Evolutionary conservation across 2,113 vertebrate species (phyloP), one percentile per base, ranked within the genome.

Genomic region (Melanotaenia duboulayi): DNA sequence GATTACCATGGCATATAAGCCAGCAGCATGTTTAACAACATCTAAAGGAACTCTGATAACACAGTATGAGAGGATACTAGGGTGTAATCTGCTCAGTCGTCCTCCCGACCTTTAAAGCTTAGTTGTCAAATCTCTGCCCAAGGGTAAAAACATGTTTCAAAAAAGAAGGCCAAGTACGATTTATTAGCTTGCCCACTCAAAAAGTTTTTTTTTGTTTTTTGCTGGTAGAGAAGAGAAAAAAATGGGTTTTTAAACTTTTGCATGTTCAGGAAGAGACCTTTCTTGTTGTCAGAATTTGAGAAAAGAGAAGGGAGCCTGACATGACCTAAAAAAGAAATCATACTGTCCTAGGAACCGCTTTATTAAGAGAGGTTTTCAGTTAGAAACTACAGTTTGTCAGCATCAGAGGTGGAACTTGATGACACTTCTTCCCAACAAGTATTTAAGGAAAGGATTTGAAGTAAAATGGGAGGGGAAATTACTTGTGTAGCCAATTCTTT

Each of bases 51-150:
- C 37, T 11, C 20, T 46, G 9, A 66, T 49, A 46, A 64, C 7
- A 7, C 32, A 35, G 8, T 65, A 28, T 54, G 23, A 32, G 13
- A 52, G 52, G 54, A 65, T 7, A 55, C 59, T 32, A 11, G 42
- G 50, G 51, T 23, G 42, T 49, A 57, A 54, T 65, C 51, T 56
- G 17, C 12, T 51, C 25, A 24, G 10, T 58, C 42, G 35, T 57
- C 28, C 20, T 44, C 16, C 9, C 3, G 3, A 71, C 52, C 48
- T 66, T 24, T 61, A 55, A 73, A 48, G 56, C 14, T 42, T 46
- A 39, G 60, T 62, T 37, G 35, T 58, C 42, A 78, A 71, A 74
- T 22, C 50, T 23, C 8, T 46, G 66, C 85, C 74, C 44, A 49
- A 65, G 80, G 80, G 23, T 32, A 72, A 61, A 57, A 66, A 24